Base-by-base conservation (phyloP, 2,797 vertebrate species). In the Liparis tanakae region DNA sequence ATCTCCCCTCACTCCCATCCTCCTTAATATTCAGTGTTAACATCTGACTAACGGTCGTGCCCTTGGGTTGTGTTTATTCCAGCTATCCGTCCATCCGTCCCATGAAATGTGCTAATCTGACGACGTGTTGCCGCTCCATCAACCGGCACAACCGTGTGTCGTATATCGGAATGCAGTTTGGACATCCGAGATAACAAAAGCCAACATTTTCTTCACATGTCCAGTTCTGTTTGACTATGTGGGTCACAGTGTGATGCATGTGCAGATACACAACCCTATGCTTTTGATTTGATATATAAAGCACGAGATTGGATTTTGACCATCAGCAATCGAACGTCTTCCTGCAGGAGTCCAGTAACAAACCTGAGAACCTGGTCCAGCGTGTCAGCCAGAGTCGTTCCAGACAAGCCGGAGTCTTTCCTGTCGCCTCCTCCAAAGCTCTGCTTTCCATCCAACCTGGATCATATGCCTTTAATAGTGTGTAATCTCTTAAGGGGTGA, bases 381-480 rank as follows among this genome's bases (percentile, higher is more conserved):
- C 80, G 72, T 88, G 86, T 89, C 87, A 89, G 66, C 67, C 54
- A 78, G 85, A 90, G 82, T 74, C 83, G 69, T 67, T 86, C 77
- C 82, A 85, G 81, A 76, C 59, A 17, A 81, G 76, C 60, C 82
- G 37, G 70, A 85, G 81, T 67, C 82, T 81, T 78, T 87, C 71
- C 83, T 91, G 68, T 34, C 58, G 67, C 66, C 65, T 67, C 70
- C 61, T 65, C 69, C 22, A 14, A 43, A 67, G 79, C 63, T 78
- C 87, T 87, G 84, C 77, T 86, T 89, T 87, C 73, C 78, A 72
- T 89, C 88, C 73, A 84, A 70, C 79, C 78, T 87, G 76, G 70
- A 91, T 91, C 80, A 78, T 88, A 74, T 87, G 77, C 78, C 75
- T 89, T 87, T 87, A 92, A 89, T 86, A 80, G 84, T 64, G 57